Evolutionary conservation across 2,113 vertebrate genomes (phyloP).

Genomic region (Alethe castanea): DNA sequence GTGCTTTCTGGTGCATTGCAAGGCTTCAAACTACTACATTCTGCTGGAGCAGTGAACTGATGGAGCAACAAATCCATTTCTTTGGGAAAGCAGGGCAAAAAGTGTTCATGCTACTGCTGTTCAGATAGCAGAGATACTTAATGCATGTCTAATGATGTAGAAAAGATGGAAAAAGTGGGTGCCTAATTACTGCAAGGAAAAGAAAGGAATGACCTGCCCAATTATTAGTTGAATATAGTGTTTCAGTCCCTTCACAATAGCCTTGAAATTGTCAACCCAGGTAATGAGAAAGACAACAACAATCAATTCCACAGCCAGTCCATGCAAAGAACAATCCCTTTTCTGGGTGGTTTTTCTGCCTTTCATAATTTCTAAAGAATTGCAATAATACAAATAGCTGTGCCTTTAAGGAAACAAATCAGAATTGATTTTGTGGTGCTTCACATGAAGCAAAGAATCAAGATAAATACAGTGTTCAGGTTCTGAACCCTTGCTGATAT

Average conservation of each 20-base stretch:
- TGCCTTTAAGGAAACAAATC: neutral
- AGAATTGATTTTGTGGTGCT: neutral
- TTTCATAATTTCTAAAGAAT: neutral
- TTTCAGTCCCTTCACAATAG: neutral
- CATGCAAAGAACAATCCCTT: neutral
- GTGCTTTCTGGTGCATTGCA: neutral
- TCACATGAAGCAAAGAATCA: neutral
- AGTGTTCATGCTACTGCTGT: neutral
- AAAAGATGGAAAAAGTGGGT: neutral
- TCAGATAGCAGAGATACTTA: neutral
- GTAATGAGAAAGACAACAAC: neutral
- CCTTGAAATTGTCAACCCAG: neutral
- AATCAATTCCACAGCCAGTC: neutral
- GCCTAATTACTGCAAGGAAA: neutral
- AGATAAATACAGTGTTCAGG: neutral
- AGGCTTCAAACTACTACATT: neutral
- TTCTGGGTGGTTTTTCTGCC: neutral
- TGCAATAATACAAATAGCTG: neutral
- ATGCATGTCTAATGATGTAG: neutral
- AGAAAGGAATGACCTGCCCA: neutral
- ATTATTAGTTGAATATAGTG: neutral
- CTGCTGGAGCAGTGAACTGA: neutral
- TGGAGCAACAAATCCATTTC: conserved; percentile 13
- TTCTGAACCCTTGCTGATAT: neutral
- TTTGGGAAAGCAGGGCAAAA: neutral